These are phyloP conservation scores for Rhopalosiphum maidis DNA, from an alignment of 1,140 invertebrate species.

Conservation along the genomic window DNA sequence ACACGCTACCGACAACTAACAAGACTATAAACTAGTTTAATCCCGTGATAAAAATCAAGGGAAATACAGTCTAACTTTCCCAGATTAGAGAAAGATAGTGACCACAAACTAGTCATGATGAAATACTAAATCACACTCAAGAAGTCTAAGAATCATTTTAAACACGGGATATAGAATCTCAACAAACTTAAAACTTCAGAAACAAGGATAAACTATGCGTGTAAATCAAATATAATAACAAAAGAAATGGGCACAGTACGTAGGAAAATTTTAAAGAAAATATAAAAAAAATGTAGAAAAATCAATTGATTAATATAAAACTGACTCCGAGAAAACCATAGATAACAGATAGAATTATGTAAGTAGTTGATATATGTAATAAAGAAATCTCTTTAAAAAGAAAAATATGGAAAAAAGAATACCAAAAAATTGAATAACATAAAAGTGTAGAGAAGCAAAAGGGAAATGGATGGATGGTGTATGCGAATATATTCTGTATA, in stretches of 20 bases:
- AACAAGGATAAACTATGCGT: not conserved
- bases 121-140: not conserved
- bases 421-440: not conserved
- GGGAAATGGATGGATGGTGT: not conserved
- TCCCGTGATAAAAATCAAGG: slow-evolving; percentile 50
- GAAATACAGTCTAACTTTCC: slow-evolving; percentile 49
- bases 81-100: not conserved
- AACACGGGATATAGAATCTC: slow-evolving; percentile 6
- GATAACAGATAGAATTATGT: too few relatives aligned
- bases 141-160: not conserved
- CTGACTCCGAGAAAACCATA: too few relatives aligned
- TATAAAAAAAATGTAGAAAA: too few relatives aligned
- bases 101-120: slow-evolving; percentile 6
- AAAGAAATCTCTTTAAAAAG: not conserved
- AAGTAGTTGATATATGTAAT: too few relatives aligned
- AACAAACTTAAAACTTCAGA: slow-evolving; percentile 14
- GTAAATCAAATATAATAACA: not conserved
- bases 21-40: slow-evolving; percentile 56
- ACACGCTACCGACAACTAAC: slow-evolving; percentile 49
- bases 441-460: not conserved
- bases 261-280: too few relatives aligned
- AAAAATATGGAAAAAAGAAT: not conserved
- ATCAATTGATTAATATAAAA: too few relatives aligned
- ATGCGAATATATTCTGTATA: not conserved
- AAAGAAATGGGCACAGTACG: too few relatives aligned